These are phyloP conservation scores for Scaptomyza cyrtandrae DNA, from an alignment of 2,888 invertebrate genomes.

Conservation along the genomic window DNA sequence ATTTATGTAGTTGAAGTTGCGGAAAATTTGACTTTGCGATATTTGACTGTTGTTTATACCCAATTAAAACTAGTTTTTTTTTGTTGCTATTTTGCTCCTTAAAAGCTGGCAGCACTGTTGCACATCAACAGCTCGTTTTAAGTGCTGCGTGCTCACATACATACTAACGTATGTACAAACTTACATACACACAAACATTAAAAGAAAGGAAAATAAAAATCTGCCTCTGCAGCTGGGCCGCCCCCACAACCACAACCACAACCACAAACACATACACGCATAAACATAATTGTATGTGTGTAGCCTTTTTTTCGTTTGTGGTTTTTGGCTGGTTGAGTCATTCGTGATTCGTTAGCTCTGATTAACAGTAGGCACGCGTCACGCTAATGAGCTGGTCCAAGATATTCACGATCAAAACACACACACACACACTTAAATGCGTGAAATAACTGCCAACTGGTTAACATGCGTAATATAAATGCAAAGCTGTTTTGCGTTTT, in stretches of 20 bases:
- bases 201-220: conserved; percentile 8
- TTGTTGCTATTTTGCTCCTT: background rate
- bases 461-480: conserved; percentile 9
- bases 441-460: conserved; percentile 3
- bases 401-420: conserved; percentile 25
- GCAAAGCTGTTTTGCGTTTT: conserved; percentile 4
- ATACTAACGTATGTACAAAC: background rate
- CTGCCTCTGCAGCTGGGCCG: conserved; percentile 33
- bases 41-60: background rate
- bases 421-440: background rate
- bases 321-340: conserved; percentile 59
- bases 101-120: conserved; percentile 3
- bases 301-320: conserved; percentile 34
- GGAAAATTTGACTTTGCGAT: background rate
- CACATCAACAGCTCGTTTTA: conserved; percentile 27
- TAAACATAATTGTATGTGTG: conserved; percentile 3
- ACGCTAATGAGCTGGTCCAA: conserved; percentile 65
- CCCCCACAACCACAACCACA: conserved; percentile 27
- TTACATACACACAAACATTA: background rate
- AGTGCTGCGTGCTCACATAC: conserved; percentile 13
- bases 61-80: background rate
- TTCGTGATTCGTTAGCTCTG: conserved; percentile 63
- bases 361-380: conserved; percentile 72
- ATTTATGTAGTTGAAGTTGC: conserved; percentile 1
- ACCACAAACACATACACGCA: background rate